Conservation (phyloP, 1,140 invertebrate species). For the Uloborus diversus region DNA sequence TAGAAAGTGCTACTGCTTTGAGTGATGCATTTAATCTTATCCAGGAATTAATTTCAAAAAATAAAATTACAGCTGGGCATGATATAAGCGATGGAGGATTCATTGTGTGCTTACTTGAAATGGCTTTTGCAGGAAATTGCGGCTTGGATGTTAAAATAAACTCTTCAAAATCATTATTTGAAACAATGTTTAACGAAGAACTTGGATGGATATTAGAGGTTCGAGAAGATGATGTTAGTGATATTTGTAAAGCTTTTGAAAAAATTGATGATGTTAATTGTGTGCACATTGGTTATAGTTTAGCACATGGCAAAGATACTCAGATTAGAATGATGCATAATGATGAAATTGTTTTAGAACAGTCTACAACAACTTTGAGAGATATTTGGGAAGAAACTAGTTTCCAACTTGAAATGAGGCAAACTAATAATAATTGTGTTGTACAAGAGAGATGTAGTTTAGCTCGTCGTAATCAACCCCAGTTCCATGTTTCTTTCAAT, state of each 20-base stretch:
- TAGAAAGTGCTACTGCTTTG: slow-evolving; percentile 76
- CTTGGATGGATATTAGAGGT: slow-evolving; percentile 92
- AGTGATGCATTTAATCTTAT: slow-evolving; percentile 81
- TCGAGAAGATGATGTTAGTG: slow-evolving; percentile 67
- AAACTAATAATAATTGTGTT: slow-evolving; percentile 82
- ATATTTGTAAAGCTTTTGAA: slow-evolving; percentile 73
- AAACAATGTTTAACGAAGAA: slow-evolving; percentile 87
- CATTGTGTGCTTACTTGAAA: slow-evolving; percentile 89
- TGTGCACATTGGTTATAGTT: slow-evolving; percentile 74
- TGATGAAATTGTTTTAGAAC: slow-evolving; percentile 70
- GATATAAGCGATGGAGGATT: slow-evolving; percentile 97
- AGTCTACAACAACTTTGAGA: slow-evolving; percentile 74
- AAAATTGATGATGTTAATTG: slow-evolving; percentile 73
- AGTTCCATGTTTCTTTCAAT: slow-evolving; percentile 75
- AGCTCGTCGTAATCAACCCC: slow-evolving; percentile 60
- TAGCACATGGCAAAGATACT: slow-evolving; percentile 11
- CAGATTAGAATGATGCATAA: slow-evolving; percentile 8
- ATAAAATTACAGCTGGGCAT: slow-evolving; percentile 85
- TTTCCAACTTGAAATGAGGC: slow-evolving; percentile 82
- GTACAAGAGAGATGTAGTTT: slow-evolving; percentile 72
- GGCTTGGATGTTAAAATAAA: slow-evolving; percentile 75
- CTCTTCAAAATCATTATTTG: slow-evolving; percentile 10
- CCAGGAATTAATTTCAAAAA: slow-evolving; percentile 81
- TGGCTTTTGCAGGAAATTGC: slow-evolving; percentile 91
- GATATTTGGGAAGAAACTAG: slow-evolving; percentile 95